Percentiles rank a stretch among this genome's conserved stretches.
These are phyloP conservation scores for Andrena flavipes DNA, from an alignment of 2,888 invertebrate species.

Conservation along the genomic window DNA sequence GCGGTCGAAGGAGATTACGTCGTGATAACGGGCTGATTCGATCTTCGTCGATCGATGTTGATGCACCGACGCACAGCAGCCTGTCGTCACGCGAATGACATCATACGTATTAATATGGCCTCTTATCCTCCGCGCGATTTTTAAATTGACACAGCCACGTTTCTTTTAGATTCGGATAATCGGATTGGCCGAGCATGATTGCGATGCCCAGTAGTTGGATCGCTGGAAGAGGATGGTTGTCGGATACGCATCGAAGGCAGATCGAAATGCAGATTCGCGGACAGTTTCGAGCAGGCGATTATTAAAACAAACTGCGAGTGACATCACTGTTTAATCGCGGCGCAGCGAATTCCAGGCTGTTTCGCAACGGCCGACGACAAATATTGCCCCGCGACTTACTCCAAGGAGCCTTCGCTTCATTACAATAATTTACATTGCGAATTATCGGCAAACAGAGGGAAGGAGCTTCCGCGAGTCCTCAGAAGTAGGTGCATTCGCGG, in stretches of 20 bases:
- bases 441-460: slow-evolving; percentile 14
- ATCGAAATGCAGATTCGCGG: neutral
- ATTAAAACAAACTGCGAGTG: slow-evolving; percentile 15
- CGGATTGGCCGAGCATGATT: too few species aligned
- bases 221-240: too few species aligned
- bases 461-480: neutral
- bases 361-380: slow-evolving; percentile 40
- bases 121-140: slow-evolving; percentile 39
- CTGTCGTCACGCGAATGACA: slow-evolving; percentile 44
- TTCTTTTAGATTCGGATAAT: too few species aligned
- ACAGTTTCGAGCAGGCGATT: neutral
- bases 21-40: slow-evolving; percentile 26
- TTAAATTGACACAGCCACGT: neutral
- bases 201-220: too few species aligned
- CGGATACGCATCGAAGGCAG: neutral
- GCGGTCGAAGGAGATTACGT: slow-evolving; percentile 5
- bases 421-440: slow-evolving; percentile 36
- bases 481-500: neutral
- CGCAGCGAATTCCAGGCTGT: slow-evolving; percentile 41
- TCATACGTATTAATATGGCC: slow-evolving; percentile 65
- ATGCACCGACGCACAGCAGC: slow-evolving; percentile 21
- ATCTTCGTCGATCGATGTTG: slow-evolving; percentile 46
- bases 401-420: slow-evolving; percentile 4
- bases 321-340: slow-evolving; percentile 43
- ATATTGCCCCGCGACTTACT: slow-evolving; percentile 28